Evolutionary conservation across 2,888 invertebrate species (phyloP).

Genomic region (Mythimna loreyi): DNA sequence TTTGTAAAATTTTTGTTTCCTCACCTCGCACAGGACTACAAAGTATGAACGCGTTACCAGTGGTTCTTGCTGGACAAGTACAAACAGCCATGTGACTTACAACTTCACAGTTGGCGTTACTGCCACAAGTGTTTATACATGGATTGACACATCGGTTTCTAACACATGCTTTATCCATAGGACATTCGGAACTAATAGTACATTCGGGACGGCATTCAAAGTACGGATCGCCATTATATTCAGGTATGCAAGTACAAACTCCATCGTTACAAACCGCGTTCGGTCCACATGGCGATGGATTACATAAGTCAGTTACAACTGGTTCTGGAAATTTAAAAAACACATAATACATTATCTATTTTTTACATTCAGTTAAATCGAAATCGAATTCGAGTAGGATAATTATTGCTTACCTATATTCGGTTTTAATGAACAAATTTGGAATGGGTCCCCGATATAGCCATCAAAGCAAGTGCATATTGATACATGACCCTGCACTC

Average conservation of each 20-base stretch:
- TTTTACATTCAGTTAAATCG: not conserved
- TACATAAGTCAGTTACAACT: constrained; percentile 88
- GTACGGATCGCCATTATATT: constrained; percentile 93
- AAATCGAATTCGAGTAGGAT: not conserved
- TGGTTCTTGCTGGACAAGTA: constrained; percentile 92
- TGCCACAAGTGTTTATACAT: constrained; percentile 94
- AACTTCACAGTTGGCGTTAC: constrained; percentile 93
- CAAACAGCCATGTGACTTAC: constrained; percentile 95
- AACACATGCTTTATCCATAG: constrained; percentile 93
- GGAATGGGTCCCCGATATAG: constrained; percentile 95
- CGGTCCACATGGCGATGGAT: constrained; percentile 92
- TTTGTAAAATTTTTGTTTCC: constrained; percentile 29
- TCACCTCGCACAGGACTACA: constrained; percentile 91
- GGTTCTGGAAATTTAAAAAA: constrained; percentile 71
- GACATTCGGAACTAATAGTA: constrained; percentile 93
- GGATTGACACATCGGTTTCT: constrained; percentile 93
- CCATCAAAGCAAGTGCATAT: constrained; percentile 94
- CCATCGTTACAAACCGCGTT: constrained; percentile 92
- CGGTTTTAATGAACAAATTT: constrained; percentile 91
- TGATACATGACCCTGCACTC: constrained; percentile 94
- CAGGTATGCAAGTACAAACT: constrained; percentile 91
- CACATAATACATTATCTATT: not conserved
- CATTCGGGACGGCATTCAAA: constrained; percentile 94
- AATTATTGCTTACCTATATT: constrained; percentile 83
- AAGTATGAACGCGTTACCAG: constrained; percentile 93